Evolutionary conservation across 64 coral and sea anemone genomes (phyloP).

Genomic region (Hydrozoanthus tunicans): DNA sequence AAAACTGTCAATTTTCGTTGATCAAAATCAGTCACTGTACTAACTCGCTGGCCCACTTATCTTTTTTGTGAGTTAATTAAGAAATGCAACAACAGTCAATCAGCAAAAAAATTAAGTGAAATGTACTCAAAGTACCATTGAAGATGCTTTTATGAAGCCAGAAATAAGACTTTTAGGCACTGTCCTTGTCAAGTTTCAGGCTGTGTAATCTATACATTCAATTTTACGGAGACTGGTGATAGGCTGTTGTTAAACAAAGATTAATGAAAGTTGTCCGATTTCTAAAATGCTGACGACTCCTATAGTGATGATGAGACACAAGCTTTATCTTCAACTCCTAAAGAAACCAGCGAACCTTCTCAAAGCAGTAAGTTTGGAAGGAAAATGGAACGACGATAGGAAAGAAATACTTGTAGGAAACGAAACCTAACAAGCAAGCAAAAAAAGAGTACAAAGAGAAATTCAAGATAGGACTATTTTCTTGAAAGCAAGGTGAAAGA

Average conservation of each 20-base stretch:
- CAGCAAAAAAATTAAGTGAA: no score
- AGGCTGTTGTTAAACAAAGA: background rate
- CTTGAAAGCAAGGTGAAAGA: constrained; percentile 27
- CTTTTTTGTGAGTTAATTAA: no score
- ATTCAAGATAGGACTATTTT: constrained; percentile 12
- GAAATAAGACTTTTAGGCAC: no score
- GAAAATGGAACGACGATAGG: background rate
- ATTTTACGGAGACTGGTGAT: background rate
- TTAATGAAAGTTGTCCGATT: background rate
- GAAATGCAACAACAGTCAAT: no score
- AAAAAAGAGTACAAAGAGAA: constrained; percentile 11
- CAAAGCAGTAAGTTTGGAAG: background rate
- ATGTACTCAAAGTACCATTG: no score
- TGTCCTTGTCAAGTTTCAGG: no score
- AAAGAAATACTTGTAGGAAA: background rate
- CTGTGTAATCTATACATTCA: no score
- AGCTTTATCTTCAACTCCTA: background rate
- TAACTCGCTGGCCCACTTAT: no score
- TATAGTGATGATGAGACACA: background rate
- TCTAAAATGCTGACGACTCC: constrained; percentile 4
- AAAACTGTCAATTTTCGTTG: no score
- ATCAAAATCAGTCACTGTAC: no score
- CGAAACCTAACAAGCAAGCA: background rate
- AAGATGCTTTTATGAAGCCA: no score
- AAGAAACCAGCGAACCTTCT: constrained; percentile 3